These are phyloP conservation scores for Porites australiensis DNA, from an alignment of 64 coral and sea anemone genomes.

Conservation along the genomic window DNA sequence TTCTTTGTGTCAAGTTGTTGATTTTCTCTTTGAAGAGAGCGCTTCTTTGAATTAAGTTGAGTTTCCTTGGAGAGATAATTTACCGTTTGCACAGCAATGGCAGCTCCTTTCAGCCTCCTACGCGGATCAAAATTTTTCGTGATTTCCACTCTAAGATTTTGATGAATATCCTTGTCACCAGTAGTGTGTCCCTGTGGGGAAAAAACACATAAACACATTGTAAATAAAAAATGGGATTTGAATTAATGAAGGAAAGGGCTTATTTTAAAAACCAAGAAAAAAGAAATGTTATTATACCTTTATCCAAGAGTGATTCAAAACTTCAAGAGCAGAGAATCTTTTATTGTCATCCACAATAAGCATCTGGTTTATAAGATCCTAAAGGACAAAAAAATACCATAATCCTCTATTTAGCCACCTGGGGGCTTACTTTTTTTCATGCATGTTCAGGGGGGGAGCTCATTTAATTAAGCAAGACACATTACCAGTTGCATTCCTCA, in stretches of 20 bases:
- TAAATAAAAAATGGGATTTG: neutral
- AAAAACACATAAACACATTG: neutral
- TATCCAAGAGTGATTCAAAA: constrained; percentile 90
- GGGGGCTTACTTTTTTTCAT: no score
- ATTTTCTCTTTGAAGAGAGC: constrained; percentile 42
- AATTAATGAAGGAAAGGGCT: neutral
- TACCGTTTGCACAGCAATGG: constrained; percentile 96
- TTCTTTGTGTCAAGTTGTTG: constrained; percentile 34
- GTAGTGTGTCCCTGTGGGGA: constrained; percentile 85
- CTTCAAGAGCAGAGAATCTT: constrained; percentile 94
- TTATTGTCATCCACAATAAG: constrained; percentile 89
- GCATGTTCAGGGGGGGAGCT: no score
- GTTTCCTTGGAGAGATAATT: constrained; percentile 76
- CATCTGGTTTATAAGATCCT: constrained; percentile 98
- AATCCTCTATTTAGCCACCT: no score
- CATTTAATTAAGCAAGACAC: no score
- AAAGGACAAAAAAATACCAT: neutral
- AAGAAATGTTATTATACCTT: constrained; percentile 45
- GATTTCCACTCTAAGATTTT: constrained; percentile 83
- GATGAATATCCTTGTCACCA: constrained; percentile 90
- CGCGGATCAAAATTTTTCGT: constrained; percentile 96
- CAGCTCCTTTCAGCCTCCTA: constrained; percentile 81
- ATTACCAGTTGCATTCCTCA: no score
- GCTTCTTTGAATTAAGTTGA: constrained; percentile 48
- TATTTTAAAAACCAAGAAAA: neutral